Evolutionary conservation across 2,113 vertebrate genomes (phyloP).

Genomic region (Rhizomys pruinosus): DNA sequence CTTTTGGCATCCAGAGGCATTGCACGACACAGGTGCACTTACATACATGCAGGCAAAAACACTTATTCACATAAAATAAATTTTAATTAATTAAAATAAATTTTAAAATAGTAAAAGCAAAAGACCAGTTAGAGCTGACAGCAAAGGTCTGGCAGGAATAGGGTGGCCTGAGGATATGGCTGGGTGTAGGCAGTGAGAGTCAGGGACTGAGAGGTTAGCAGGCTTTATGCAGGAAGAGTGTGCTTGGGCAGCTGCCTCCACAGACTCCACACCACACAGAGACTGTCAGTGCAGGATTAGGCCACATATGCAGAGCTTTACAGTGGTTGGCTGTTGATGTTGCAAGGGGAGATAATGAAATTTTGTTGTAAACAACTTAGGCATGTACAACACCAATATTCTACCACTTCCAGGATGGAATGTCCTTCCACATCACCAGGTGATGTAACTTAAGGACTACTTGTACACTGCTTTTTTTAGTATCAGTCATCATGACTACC

Average conservation of each 20-base stretch:
- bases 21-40: too few species aligned
- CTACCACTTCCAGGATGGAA: background rate
- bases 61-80: too few species aligned
- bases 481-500: background rate
- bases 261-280: background rate
- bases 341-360: too few species aligned
- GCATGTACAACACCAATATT: background rate
- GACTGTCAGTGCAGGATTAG: background rate
- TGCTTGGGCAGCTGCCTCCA: background rate
- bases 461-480: background rate
- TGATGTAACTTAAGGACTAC: background rate
- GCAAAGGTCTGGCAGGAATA: background rate
- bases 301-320: background rate
- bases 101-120: background rate
- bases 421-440: background rate
- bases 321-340: background rate
- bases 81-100: background rate
- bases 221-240: background rate
- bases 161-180: fast-evolving
- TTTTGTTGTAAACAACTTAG: background rate
- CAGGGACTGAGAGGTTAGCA: background rate
- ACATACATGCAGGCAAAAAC: too few species aligned
- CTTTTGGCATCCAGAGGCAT: too few species aligned
- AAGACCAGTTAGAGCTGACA: background rate
- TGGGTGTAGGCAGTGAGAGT: background rate